Conservation (phyloP, 2,888 invertebrate species). For the Drosophila greeni region DNA sequence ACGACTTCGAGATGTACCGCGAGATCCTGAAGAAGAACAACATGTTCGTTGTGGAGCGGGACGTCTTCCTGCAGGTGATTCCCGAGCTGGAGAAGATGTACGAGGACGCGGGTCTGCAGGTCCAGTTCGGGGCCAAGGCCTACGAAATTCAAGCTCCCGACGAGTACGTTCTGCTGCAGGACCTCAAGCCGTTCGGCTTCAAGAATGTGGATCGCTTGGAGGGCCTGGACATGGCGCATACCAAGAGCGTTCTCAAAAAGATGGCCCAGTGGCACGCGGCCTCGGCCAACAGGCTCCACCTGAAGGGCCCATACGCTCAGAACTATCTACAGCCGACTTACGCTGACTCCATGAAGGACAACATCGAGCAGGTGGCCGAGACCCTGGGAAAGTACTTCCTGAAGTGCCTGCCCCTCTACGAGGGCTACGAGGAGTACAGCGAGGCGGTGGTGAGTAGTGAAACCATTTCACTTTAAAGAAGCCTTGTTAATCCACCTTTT, state of each 20-base stretch:
- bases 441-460: slow-evolving; percentile 55
- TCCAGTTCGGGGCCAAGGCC: slow-evolving; percentile 52
- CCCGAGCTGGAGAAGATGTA: slow-evolving; percentile 67
- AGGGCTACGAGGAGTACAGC: slow-evolving; percentile 44
- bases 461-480: not conserved
- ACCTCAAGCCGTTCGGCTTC: slow-evolving; percentile 60
- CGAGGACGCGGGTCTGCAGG: slow-evolving; percentile 48
- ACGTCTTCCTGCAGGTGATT: slow-evolving; percentile 60
- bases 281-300: slow-evolving; percentile 62
- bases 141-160: slow-evolving; percentile 53
- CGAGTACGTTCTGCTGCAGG: slow-evolving; percentile 58
- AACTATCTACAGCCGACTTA: slow-evolving; percentile 27
- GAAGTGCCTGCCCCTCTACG: slow-evolving; percentile 42
- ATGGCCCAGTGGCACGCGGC: slow-evolving; percentile 76
- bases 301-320: slow-evolving; percentile 46
- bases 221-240: slow-evolving; percentile 68
- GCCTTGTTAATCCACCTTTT: not conserved
- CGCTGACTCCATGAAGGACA: slow-evolving; percentile 23
- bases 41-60: slow-evolving; percentile 63
- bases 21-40: slow-evolving; percentile 56
- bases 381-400: slow-evolving; percentile 31
- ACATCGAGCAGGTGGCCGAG: slow-evolving; percentile 27
- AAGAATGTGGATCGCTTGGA: slow-evolving; percentile 67
- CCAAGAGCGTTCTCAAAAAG: slow-evolving; percentile 63
- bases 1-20: slow-evolving; percentile 47